A percentile compares a stretch with the other conserved stretches of the same genome.
Conservation (phyloP, 1,140 invertebrate species). For the Diachasmimorpha longicaudata region DNA sequence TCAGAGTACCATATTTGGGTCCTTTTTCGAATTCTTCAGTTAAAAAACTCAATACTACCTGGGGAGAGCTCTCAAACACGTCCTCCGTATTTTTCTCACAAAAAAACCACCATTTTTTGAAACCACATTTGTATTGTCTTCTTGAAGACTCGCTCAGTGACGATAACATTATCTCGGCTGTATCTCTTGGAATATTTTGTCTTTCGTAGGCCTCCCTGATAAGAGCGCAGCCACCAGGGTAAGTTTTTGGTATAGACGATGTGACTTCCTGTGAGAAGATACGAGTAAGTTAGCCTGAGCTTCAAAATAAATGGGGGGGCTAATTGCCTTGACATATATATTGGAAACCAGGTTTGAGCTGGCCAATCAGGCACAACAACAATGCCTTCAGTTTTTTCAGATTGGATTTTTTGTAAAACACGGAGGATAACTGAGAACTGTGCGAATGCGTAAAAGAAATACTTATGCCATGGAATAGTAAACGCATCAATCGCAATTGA, state of each 20-base stretch:
- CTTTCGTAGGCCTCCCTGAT: constrained; percentile 18
- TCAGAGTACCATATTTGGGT: constrained; percentile 19
- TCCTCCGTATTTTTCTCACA: constrained; percentile 2
- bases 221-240: too few relatives aligned
- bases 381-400: constrained; percentile 25
- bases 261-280: constrained; percentile 20
- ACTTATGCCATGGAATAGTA: constrained; percentile 37
- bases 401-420: constrained; percentile 29
- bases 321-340: constrained; percentile 2
- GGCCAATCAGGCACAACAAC: constrained; percentile 21
- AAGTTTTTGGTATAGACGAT: constrained; percentile 14
- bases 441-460: constrained; percentile 32
- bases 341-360: constrained; percentile 23
- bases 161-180: constrained; percentile 10
- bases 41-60: constrained; percentile 12
- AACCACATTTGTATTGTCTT: constrained; percentile 15
- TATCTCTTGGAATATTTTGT: not conserved
- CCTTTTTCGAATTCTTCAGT: not conserved
- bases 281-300: constrained; percentile 12
- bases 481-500: constrained; percentile 36
- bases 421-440: constrained; percentile 36
- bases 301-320: constrained; percentile 16
- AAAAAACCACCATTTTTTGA: constrained; percentile 26
- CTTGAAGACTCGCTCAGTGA: constrained; percentile 14
- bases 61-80: not conserved